Percentiles rank a stretch among this genome's conserved stretches.
phyloP scores from a whole-genome alignment of 2,888 invertebrate species.

The Tenodera sinensis region DNA sequence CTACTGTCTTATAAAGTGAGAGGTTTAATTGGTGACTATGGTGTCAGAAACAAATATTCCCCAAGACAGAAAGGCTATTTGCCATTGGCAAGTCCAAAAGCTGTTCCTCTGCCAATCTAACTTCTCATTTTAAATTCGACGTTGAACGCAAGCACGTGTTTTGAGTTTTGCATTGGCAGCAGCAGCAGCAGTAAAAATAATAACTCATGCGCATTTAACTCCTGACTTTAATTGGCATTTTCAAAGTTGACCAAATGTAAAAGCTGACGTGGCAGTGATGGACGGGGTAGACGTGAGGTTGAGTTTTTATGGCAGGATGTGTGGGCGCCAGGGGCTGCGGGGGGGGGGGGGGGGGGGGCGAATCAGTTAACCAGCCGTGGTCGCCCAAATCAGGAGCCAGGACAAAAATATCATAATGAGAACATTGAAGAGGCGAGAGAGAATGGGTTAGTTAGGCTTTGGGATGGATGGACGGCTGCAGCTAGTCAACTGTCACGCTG shows the following conservation, averaged over 20 bases:
- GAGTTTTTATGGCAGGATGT: not conserved
- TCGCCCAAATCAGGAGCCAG: constrained; percentile 6
- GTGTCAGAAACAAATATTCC: no score
- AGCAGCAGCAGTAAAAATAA: not conserved
- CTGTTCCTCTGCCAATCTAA: no score
- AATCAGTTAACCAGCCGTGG: constrained; percentile 17
- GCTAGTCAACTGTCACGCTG: constrained; percentile 9
- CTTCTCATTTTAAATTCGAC: not conserved
- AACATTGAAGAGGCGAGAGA: not conserved
- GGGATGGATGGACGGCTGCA: not conserved
- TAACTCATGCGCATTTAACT: not conserved
- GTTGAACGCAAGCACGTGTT: not conserved
- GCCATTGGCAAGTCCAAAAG: no score
- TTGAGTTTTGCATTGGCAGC: not conserved
- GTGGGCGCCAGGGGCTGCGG: not conserved
- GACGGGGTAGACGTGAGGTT: not conserved
- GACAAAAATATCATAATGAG: constrained; percentile 17
- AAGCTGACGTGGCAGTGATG: not conserved
- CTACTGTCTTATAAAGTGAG: no score
- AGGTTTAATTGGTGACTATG: no score
- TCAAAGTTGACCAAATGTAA: constrained; percentile 9
- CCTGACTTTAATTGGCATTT: constrained; percentile 9
- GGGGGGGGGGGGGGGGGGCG: not conserved
- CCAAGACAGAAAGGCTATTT: no score
- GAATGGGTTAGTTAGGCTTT: not conserved